phyloP scores from a whole-genome alignment of 2,888 invertebrate genomes.

The Mamestra brassicae region DNA sequence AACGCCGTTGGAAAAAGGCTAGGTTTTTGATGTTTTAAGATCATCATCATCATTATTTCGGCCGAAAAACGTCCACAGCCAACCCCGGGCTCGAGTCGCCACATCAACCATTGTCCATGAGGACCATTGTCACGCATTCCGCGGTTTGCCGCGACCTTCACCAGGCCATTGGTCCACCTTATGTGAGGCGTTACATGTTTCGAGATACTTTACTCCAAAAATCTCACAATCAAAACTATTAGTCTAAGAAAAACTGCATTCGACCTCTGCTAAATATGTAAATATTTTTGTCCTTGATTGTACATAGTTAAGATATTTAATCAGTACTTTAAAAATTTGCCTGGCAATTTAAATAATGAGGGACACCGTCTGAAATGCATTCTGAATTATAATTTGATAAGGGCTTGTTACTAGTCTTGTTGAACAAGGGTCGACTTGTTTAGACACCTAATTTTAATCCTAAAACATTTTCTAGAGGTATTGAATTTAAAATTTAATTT shows the following conservation, averaged over 20 bases:
- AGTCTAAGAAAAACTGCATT: too few relatives aligned
- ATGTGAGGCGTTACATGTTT: too few relatives aligned
- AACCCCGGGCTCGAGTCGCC: too few relatives aligned
- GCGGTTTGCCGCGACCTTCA: too few relatives aligned
- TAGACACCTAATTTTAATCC: conserved; percentile 1
- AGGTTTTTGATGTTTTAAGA: too few relatives aligned
- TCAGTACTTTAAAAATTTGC: conserved; percentile 60
- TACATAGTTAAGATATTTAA: conserved; percentile 58
- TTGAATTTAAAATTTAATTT: neutral
- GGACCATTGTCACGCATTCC: too few relatives aligned
- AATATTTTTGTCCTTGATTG: conserved; percentile 3
- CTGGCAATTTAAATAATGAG: conserved; percentile 65
- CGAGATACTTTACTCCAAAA: neutral
- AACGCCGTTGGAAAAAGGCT: neutral
- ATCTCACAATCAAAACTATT: neutral
- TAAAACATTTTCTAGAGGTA: neutral
- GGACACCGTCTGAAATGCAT: conserved; percentile 39
- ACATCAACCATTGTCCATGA: too few relatives aligned
- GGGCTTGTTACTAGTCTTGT: conserved; percentile 12
- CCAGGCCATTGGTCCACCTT: too few relatives aligned
- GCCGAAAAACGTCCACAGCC: too few relatives aligned
- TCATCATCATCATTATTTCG: too few relatives aligned
- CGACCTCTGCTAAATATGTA: neutral
- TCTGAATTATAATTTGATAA: conserved; percentile 36
- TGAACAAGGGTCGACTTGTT: conserved; percentile 11